Percentiles rank a stretch among this genome's conserved stretches.
Evolutionary conservation across 2,113 vertebrate species (phyloP).

Genomic region (Dipodomys ordii): DNA sequence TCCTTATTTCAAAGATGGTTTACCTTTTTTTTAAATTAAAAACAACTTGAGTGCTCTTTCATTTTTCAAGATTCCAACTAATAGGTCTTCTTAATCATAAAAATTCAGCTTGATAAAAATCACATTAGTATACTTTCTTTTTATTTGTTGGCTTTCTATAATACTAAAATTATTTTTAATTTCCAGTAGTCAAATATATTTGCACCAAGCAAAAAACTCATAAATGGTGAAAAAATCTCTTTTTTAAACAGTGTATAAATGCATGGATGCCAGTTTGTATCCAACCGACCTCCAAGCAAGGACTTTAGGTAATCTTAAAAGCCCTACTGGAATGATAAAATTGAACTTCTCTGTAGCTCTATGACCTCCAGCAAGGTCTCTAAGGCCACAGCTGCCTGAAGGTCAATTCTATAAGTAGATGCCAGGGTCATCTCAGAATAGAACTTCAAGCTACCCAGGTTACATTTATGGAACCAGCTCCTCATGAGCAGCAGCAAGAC

Average conservation of each 20-base stretch:
- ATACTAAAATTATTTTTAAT: background rate
- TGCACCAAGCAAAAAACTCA: background rate
- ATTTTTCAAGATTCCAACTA: conserved; percentile 11
- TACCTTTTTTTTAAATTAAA: background rate
- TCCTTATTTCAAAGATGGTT: conserved; percentile 16
- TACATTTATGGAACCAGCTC: conserved; percentile 24
- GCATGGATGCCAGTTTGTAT: background rate
- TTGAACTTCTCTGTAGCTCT: background rate
- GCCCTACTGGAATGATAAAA: conserved; percentile 8
- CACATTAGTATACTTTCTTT: conserved; percentile 29
- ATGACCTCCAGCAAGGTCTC: conserved; percentile 46
- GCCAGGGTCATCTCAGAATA: conserved; percentile 68
- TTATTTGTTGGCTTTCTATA: conserved; percentile 16
- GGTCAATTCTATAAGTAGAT: conserved; percentile 59
- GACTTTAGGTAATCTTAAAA: conserved; percentile 25
- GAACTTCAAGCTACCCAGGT: conserved; percentile 19
- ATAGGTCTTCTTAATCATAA: conserved; percentile 33
- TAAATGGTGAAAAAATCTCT: conserved; percentile 28
- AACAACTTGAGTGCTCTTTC: background rate
- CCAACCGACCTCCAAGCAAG: conserved; percentile 37
- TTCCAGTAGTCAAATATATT: background rate
- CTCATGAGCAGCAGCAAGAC: background rate
- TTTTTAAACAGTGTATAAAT: conserved; percentile 44
- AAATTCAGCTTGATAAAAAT: conserved; percentile 36
- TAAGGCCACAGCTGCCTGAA: conserved; percentile 58